Evolutionary conservation across 2,113 vertebrate species (phyloP).

Genomic region (Hystrix brachyura): DNA sequence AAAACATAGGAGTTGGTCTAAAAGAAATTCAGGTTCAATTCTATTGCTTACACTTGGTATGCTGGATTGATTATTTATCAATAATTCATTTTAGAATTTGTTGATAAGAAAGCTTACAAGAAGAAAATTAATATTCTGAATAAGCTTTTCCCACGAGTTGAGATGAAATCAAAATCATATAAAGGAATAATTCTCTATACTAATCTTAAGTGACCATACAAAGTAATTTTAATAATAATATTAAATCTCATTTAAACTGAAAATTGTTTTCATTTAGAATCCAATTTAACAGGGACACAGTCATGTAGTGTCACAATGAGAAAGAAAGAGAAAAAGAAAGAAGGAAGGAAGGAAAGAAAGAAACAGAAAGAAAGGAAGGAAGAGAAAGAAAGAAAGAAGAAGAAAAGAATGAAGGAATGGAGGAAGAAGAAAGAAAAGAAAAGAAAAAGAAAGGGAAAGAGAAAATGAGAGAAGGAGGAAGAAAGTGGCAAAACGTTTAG

Average conservation of each 20-base stretch:
- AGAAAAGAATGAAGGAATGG: too few species aligned
- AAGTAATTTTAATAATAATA: neutral
- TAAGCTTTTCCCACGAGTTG: neutral
- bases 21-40: neutral
- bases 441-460: too few species aligned
- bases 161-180: neutral
- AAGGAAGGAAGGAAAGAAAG: fast-evolving
- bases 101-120: neutral
- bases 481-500: neutral
- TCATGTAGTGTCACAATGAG: neutral
- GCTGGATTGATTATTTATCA: neutral
- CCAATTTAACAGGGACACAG: neutral
- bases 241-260: neutral
- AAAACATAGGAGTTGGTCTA: neutral
- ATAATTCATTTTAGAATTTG: conserved; percentile 20
- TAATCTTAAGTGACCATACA: neutral
- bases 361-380: neutral
- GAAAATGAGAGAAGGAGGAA: neutral
- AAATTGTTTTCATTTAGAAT: conserved; percentile 31
- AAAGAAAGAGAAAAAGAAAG: fast-evolving
- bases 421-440: too few species aligned
- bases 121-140: neutral
- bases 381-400: too few species aligned
- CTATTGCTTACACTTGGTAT: neutral
- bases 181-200: neutral